Evolutionary conservation across 2,797 vertebrate genomes (phyloP), one percentile per base, ranked within the genome.

Genomic region (Graptemys geographica): DNA sequence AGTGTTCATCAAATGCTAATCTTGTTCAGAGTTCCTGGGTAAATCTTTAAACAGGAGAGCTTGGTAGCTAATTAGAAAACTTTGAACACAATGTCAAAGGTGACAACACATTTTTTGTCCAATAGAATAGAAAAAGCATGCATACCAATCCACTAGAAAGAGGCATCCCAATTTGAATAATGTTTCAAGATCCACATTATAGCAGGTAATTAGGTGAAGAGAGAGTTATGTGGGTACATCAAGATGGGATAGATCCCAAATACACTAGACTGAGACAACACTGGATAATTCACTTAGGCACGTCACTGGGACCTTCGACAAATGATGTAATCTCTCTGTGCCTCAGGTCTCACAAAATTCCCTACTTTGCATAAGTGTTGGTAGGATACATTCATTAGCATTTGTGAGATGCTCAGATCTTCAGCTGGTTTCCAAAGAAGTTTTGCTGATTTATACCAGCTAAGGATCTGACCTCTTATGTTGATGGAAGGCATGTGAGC

Each of bases 131-230:
- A 74, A 74, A 74, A 41, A 74, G 69, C 69, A 74, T 74, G 37
- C 9, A 90, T 91, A 86, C 12, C 5, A 9, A 3, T 69, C 44
- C 44, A 44, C 44, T 44, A 78, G 41, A 62, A 95, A 86, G 79
- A 90, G 27, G 25, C 83, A 87, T 72, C n/a, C 19, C n/a, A 72
- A 37, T n/a, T 3, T n/a, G 33, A 65, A 65, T 65, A n/a, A 65
- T 85, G 31, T 91, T 91, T 91, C 90, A 89, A 83, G 55, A 93
- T 59, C 80, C 47, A 13, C 10, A 79, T 62, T 88, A 91, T 23
- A 96, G 53, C 15, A 94, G 89, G 84, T 52, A 49, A 41, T 23
- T 79, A 80, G 93, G 62, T 1, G 27, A 80, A 76, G 4, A 53
- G 78, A 25, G 76, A 49, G 2, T 53, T 74, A 37, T 57, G 1